These are phyloP conservation scores for Macroramphosus scolopax DNA, from an alignment of 2,797 vertebrate species.

Conservation along the genomic window DNA sequence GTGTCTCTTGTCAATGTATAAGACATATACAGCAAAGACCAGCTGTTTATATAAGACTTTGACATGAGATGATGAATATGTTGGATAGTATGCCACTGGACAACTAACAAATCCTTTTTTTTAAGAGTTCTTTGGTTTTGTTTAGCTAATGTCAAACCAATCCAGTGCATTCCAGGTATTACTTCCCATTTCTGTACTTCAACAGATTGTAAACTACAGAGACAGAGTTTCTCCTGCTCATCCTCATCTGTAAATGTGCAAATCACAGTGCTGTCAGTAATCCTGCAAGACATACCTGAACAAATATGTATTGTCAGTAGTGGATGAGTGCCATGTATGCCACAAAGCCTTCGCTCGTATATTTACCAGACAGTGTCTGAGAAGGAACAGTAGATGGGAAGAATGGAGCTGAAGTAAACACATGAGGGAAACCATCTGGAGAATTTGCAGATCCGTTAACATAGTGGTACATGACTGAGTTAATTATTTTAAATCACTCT, in stretches of 20 bases:
- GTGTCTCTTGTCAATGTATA: conserved; percentile 2
- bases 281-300: conserved; percentile 5
- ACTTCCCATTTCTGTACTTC: conserved; percentile 1
- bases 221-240: conserved; percentile 1
- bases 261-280: conserved; percentile 9
- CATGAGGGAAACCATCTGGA: conserved; percentile 6
- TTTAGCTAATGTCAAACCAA: conserved; percentile 6
- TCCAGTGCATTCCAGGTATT: conserved; percentile 11
- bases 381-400: conserved; percentile 6
- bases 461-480: not conserved
- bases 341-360: not conserved
- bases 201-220: conserved; percentile 4
- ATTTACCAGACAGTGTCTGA: conserved; percentile 8
- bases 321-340: conserved; percentile 1
- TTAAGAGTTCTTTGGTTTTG: conserved; percentile 1
- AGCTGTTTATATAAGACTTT: not conserved
- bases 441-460: conserved; percentile 13
- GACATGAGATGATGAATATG: no score
- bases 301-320: conserved; percentile 4
- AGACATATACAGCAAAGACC: not conserved
- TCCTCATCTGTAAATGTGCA: conserved; percentile 12
- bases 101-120: no score
- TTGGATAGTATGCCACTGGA: no score
- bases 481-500: conserved; percentile 9
- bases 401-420: conserved; percentile 11